Conservation (phyloP, 1,140 invertebrate species). For the Tigriopus japonicus region DNA sequence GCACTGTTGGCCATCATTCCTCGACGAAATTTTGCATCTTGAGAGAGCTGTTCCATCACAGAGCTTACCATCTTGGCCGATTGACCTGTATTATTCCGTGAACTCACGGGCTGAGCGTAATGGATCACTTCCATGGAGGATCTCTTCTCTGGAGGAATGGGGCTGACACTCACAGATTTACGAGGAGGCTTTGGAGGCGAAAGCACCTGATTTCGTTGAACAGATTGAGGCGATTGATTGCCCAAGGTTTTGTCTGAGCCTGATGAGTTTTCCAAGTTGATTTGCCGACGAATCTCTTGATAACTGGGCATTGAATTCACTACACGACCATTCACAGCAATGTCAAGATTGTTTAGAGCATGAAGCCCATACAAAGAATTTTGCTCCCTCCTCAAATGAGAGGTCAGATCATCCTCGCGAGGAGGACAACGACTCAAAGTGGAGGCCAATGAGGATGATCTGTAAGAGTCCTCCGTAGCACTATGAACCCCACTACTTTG, state of each 20-base stretch:
- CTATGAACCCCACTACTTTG: neutral
- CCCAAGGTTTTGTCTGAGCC: too few species aligned
- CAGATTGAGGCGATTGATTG: too few species aligned
- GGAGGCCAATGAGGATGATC: neutral
- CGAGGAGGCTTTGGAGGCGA: neutral
- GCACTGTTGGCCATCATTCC: neutral
- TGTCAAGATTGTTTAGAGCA: conserved; percentile 4
- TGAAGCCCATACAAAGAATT: neutral
- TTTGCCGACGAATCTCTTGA: neutral
- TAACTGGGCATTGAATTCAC: neutral
- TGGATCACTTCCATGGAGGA: neutral
- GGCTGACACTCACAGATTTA: too few species aligned
- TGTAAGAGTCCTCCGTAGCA: neutral
- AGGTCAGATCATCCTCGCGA: neutral
- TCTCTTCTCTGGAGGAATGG: too few species aligned
- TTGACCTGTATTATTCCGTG: too few species aligned
- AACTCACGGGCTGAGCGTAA: neutral
- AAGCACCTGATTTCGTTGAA: neutral
- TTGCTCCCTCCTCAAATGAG: neutral
- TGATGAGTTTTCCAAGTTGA: too few species aligned
- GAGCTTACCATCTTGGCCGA: neutral
- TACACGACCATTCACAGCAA: conserved; percentile 1
- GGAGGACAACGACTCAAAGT: neutral
- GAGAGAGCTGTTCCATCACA: neutral
- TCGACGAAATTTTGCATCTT: neutral